Evolutionary conservation across 2,888 invertebrate species (phyloP).

Genomic region (Leptodirus hochenwartii): DNA sequence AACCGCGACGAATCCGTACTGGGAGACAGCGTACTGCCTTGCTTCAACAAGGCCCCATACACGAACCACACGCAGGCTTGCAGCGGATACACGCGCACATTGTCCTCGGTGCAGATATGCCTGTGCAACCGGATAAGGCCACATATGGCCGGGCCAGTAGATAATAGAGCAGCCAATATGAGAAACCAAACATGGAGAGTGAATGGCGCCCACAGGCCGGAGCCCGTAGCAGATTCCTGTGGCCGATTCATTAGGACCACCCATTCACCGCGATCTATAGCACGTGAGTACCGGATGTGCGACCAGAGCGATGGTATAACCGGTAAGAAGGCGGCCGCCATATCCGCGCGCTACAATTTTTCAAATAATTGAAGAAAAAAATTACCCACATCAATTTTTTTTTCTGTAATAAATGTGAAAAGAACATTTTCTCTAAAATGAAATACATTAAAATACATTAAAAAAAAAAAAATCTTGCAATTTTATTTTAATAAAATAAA

Average conservation of each 20-base stretch:
- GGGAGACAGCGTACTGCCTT: constrained; percentile 67
- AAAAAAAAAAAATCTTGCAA: no score
- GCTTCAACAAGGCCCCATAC: constrained; percentile 74
- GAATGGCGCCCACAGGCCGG: constrained; percentile 69
- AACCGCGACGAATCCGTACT: constrained; percentile 65
- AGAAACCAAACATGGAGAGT: constrained; percentile 39
- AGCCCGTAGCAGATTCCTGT: constrained; percentile 62
- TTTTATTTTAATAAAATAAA: no score
- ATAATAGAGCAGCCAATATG: constrained; percentile 49
- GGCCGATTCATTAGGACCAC: constrained; percentile 67
- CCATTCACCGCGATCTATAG: constrained; percentile 58
- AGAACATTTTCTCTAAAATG: no score
- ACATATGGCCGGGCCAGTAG: constrained; percentile 65
- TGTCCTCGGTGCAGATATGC: constrained; percentile 38
- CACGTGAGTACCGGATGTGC: constrained; percentile 39
- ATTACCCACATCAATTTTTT: no score
- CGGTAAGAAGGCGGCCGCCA: constrained; percentile 64
- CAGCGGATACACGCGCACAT: constrained; percentile 37
- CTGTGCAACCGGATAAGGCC: constrained; percentile 44
- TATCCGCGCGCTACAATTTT: constrained; percentile 48
- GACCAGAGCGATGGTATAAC: constrained; percentile 36
- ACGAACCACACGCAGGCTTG: constrained; percentile 71
- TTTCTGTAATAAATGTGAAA: no score
- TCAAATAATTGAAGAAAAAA: constrained; percentile 5
- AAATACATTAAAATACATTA: no score